These are phyloP conservation scores for Poeciliopsis infans DNA, from an alignment of 2,797 vertebrate species.

Conservation along the genomic window DNA sequence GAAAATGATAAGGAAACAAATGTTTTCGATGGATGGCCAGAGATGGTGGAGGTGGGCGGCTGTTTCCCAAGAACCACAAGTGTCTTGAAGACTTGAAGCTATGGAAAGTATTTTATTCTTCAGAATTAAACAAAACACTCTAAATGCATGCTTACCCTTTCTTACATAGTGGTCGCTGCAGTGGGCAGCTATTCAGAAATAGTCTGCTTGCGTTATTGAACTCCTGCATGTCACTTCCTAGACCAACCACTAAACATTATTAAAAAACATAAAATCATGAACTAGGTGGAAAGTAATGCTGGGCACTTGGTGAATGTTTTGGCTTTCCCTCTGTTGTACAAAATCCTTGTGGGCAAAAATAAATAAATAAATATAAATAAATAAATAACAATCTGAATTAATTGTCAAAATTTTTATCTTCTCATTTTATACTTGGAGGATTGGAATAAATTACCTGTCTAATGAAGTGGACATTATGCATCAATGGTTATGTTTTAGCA, in stretches of 20 bases:
- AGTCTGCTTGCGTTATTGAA: not conserved
- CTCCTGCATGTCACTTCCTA: not conserved
- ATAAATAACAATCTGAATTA: not conserved
- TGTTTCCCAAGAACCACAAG: conserved; percentile 78
- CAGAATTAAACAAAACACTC: not conserved
- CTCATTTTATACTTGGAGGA: not conserved
- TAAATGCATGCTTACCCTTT: not conserved
- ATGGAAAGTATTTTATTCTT: not conserved
- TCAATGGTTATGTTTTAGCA: not conserved
- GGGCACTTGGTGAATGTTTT: not conserved
- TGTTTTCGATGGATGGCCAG: conserved; percentile 86
- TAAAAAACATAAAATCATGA: not conserved
- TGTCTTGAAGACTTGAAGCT: not conserved
- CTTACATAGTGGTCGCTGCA: not conserved
- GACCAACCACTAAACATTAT: not conserved
- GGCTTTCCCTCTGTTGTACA: not conserved
- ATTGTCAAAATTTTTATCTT: not conserved
- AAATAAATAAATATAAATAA: too few relatives aligned
- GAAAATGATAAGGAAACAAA: conserved; percentile 80
- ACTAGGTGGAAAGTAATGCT: not conserved
- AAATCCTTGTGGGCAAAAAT: not conserved
- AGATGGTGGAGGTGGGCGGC: conserved; percentile 83
- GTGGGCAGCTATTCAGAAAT: not conserved
- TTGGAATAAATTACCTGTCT: not conserved
- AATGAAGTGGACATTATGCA: not conserved